A percentile compares a stretch with the other conserved stretches of the same genome.
Conservation (phyloP, 2,113 vertebrate species). For the Numenius arquata region DNA sequence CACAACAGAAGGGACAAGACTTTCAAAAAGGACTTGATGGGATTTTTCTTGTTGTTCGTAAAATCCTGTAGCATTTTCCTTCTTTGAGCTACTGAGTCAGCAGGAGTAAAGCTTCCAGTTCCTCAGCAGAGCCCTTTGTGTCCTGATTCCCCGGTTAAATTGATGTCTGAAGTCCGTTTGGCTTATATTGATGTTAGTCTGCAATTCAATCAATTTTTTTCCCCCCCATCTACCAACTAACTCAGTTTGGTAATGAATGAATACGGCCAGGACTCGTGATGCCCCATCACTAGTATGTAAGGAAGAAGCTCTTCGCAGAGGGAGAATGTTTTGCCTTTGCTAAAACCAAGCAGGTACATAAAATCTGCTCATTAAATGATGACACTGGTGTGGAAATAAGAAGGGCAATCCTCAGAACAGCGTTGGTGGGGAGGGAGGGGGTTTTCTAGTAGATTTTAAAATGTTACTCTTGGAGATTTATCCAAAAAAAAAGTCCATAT, state of each 20-base stretch:
- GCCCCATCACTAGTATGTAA: not conserved
- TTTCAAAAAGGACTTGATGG: not conserved
- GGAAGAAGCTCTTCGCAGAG: not conserved
- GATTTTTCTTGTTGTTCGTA: not conserved
- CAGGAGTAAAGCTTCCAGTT: not conserved
- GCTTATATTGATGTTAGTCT: not conserved
- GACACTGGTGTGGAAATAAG: not conserved
- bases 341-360: not conserved
- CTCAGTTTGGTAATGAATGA: not conserved
- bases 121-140: not conserved
- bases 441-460: not conserved
- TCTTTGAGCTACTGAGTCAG: not conserved
- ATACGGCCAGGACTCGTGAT: not conserved
- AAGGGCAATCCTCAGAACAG: not conserved
- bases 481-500: not conserved
- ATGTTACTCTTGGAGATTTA: not conserved
- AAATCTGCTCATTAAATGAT: not conserved
- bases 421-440: not conserved
- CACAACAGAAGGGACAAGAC: not conserved
- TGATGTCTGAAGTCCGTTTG: not conserved
- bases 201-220: not conserved
- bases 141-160: not conserved
- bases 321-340: not conserved
- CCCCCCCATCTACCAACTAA: not conserved
- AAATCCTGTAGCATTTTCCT: not conserved